Evolutionary conservation across 2,113 vertebrate species (phyloP), one percentile per base, ranked within the genome.

Genomic region (Grammomys dolichurus): DNA sequence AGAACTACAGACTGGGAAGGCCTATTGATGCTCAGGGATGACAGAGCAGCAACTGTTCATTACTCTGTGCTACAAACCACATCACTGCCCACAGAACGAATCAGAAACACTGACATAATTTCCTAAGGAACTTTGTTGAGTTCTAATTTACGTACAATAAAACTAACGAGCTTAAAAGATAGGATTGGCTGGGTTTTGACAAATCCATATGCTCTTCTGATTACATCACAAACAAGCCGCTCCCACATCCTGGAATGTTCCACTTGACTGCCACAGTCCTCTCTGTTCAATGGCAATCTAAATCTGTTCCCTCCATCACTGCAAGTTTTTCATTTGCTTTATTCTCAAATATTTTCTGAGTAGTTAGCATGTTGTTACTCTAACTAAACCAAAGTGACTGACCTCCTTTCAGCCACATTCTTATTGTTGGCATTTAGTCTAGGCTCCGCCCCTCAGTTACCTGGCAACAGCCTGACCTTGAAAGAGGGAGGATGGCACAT

Each of bases 51-150:
- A 31, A 3, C 8, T 24, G 22, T 72, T 90, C 33, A 9, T 14
- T 92, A 43, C 6, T 36, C 36, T 14, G 26, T n/a, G 12, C 54
- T 22, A 0, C 65, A 72, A 54, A 63, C 22, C 33, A 28, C 11
- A 10, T 85, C 81, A 48, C 31, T 78, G 67, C 20, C 36, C 58
- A 63, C 4, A 2, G 22, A 69, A 51, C 5, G 77, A 43, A 17
- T 80, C 31, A 58, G 28, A 75, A 73, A 72, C 51, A 54, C n/a
- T 76, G 3, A 43, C 24, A 24, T 60, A 24, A 17, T 14, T 60
- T 92, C 76, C 91, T 36, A 82, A 95, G 78, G 54, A 76, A 78
- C n/a, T 90, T 80, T 16, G n/a, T 80, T 70, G 36, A 90, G 7
- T 56, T 95, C 67, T 80, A 76, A 56, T 80, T 91, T 84, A 80